Percentiles rank a stretch among this genome's conserved stretches.
These are phyloP conservation scores for Linepithema humile DNA, from an alignment of 1,140 invertebrate genomes.

Conservation along the genomic window DNA sequence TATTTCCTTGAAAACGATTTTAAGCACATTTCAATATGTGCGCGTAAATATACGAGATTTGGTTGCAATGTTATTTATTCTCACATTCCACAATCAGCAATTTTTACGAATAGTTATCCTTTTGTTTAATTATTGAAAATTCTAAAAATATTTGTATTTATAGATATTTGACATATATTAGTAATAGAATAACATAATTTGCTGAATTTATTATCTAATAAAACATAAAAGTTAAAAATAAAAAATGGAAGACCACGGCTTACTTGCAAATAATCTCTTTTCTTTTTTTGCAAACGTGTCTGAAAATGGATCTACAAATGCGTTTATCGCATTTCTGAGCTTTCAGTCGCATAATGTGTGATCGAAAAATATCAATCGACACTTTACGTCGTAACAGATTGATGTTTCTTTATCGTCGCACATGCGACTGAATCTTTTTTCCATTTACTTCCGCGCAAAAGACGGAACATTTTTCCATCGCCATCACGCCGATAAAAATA, in stretches of 20 bases:
- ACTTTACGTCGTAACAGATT: constrained; percentile 7
- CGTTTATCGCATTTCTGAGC: constrained; percentile 18
- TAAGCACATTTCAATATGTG: constrained; percentile 19
- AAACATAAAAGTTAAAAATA: not conserved
- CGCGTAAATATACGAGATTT: constrained; percentile 6
- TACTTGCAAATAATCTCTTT: constrained; percentile 10
- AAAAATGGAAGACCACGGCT: not conserved
- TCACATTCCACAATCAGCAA: constrained; percentile 1
- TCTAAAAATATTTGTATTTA: not conserved
- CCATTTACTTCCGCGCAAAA: constrained; percentile 23
- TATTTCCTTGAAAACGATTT: constrained; percentile 10
- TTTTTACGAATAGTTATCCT: not conserved
- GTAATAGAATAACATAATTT: not conserved
- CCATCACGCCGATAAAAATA: constrained; percentile 52
- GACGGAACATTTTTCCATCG: not conserved
- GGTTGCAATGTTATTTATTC: constrained; percentile 2
- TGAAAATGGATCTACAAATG: constrained; percentile 6
- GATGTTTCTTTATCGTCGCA: constrained; percentile 45
- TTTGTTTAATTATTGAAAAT: not conserved
- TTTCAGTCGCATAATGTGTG: constrained; percentile 27
- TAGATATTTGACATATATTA: not conserved
- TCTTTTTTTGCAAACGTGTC: not conserved
- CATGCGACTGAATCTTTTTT: constrained; percentile 8
- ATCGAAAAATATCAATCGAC: constrained; percentile 38
- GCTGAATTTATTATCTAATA: not conserved